Percentiles rank a stretch among this genome's conserved stretches.
phyloP scores from a whole-genome alignment of 2,797 vertebrate genomes.

The Poecilia picta region DNA sequence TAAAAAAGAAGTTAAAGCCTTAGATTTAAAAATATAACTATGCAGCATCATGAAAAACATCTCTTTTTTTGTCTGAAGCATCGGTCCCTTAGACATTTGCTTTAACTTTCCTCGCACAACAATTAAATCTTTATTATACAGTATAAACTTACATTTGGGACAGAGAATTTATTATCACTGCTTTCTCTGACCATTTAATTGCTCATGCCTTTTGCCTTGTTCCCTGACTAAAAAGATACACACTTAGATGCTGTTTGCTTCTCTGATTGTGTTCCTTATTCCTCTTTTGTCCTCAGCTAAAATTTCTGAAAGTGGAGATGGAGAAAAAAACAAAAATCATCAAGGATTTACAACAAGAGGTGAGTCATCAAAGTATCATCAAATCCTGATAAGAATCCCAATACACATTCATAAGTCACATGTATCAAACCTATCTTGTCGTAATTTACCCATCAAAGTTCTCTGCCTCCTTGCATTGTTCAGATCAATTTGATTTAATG shows the following conservation, averaged over 20 bases:
- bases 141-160: background rate
- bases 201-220: background rate
- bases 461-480: background rate
- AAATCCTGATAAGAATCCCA: background rate
- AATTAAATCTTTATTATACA: background rate
- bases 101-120: background rate
- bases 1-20: background rate
- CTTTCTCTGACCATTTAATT: background rate
- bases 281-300: constrained; percentile 85
- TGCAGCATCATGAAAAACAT: background rate
- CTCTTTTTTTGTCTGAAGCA: background rate
- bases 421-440: constrained; percentile 9
- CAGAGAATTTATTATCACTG: background rate
- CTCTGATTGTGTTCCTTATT: constrained; percentile 12
- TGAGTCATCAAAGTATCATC: constrained; percentile 68
- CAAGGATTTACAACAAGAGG: constrained; percentile 97
- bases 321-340: constrained; percentile 98
- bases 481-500: constrained; percentile 31
- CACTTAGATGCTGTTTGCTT: too few species aligned
- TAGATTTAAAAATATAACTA: background rate
- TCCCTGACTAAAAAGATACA: background rate
- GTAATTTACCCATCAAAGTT: constrained; percentile 21
- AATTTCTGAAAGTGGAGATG: constrained; percentile 97
- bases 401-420: background rate
- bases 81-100: background rate